Conservation (phyloP, 2,797 vertebrate species). For the Muscicapa comitata region DNA sequence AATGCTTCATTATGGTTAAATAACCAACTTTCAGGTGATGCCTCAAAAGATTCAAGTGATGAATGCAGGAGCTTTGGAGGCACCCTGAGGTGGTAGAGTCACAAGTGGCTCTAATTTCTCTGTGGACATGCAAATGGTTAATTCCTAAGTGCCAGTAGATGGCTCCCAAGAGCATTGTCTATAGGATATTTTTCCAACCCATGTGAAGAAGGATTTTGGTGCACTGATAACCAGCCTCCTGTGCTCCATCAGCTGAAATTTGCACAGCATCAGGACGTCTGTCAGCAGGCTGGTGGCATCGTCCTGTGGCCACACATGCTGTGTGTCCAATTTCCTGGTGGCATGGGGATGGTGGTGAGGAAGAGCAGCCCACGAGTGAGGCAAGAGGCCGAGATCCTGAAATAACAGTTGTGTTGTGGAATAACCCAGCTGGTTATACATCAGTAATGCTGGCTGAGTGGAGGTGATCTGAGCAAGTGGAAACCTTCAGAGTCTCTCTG, state of each 20-base stretch:
- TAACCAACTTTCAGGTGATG: background rate
- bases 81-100: background rate
- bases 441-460: background rate
- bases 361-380: accelerated
- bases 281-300: accelerated
- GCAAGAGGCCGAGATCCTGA: background rate
- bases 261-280: background rate
- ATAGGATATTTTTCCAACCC: background rate
- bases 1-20: background rate
- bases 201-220: background rate
- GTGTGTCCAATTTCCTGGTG: accelerated
- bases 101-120: background rate
- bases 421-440: background rate
- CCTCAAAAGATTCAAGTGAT: background rate
- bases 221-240: accelerated
- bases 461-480: background rate
- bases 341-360: accelerated
- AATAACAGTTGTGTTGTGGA: background rate
- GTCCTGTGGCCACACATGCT: accelerated
- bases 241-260: background rate
- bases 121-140: background rate
- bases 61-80: background rate
- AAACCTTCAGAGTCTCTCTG: background rate
- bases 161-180: conserved; percentile 47
- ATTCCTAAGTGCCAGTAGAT: conserved; percentile 33